Base-by-base conservation (phyloP, 2,113 vertebrate genomes). In the Burhinus bistriatus region DNA sequence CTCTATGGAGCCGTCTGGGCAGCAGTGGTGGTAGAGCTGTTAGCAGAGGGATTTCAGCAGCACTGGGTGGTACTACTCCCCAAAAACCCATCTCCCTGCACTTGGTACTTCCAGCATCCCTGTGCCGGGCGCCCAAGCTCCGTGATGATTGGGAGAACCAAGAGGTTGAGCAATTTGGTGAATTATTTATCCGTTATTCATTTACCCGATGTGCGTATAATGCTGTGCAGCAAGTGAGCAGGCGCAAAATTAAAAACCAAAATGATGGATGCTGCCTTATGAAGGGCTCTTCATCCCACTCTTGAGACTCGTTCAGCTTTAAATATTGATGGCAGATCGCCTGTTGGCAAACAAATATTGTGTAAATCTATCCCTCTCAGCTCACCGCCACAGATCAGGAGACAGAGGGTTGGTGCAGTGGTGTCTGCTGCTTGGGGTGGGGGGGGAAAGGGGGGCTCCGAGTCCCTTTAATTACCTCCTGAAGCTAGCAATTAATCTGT, bases 271-370 rank as follows among this genome's bases (percentile, higher is more conserved):
- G 85, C 76, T 90, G 95, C 88, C 80, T 93, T 68, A 55, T 79
- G 95, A 93, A 93, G 88, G 29, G 12, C 95, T 96, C 68, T 94
- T 92, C 95, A 97, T 95, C 83, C 86, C 89, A 75, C 95, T 96
- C 95, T 66, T 78, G 94, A 95, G 94, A 95, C 91, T 92, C 86
- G 79, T 95, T 88, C 65, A 83, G 89, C 89, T 95, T 95, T 93
- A 95, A 93, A 92, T 88, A 97, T 96, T 94, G 93, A 95, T 93
- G 93, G 58, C 2, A 0, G 51, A 83, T 92, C 5, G 52, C 86
- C 92, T 86, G 86, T 83, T 97, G 96, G 95, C 92, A 96, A 91
- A 92, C 76, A 90, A 40, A 51, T 84, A 5, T 3, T 51, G 69
- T 87, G 80, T 87, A 69, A 93, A 95, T 82, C 80, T 42, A n/a